Percentiles rank a stretch among this genome's conserved stretches.
These are phyloP conservation scores for Stomatorhinus walkeri DNA, from an alignment of 2,797 vertebrate genomes.

Conservation along the genomic window DNA sequence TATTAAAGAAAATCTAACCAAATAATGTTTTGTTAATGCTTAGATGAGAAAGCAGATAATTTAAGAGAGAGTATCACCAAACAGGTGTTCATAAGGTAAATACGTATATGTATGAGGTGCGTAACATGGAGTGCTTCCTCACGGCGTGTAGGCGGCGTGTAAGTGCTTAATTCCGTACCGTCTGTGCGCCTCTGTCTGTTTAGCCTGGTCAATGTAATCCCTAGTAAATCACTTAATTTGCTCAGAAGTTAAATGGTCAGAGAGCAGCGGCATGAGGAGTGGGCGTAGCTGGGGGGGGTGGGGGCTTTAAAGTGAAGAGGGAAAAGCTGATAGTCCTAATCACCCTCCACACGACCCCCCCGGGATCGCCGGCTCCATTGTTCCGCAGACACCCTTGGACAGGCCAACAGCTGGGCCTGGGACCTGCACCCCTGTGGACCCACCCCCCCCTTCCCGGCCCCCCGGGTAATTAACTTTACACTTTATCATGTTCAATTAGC, in stretches of 20 bases:
- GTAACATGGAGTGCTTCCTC: not conserved
- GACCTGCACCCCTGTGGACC: slow-evolving; percentile 68
- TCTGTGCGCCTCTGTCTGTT: not conserved
- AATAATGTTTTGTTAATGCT: not conserved
- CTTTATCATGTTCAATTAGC: slow-evolving; percentile 99
- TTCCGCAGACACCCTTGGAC: slow-evolving; percentile 68
- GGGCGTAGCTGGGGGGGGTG: slow-evolving; percentile 65
- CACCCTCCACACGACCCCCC: slow-evolving; percentile 88
- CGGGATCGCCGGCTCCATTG: slow-evolving; percentile 86
- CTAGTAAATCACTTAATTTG: slow-evolving; percentile 70
- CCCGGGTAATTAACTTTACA: slow-evolving; percentile 99
- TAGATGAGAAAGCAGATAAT: not conserved
- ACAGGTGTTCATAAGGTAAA: not conserved
- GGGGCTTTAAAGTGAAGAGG: slow-evolving; percentile 75
- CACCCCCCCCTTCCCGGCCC: slow-evolving; percentile 57
- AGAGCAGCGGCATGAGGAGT: slow-evolving; percentile 63
- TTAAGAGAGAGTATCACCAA: not conserved
- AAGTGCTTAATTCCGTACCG: not conserved
- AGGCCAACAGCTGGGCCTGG: slow-evolving; percentile 89
- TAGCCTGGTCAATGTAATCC: slow-evolving; percentile 9
- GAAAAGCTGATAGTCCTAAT: slow-evolving; percentile 97
- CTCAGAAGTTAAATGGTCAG: slow-evolving; percentile 71
- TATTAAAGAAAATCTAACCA: not conserved
- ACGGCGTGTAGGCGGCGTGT: not conserved
- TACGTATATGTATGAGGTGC: not conserved